Evolutionary conservation across 2,888 invertebrate genomes (phyloP).

Genomic region (Coleophora flavipennella): DNA sequence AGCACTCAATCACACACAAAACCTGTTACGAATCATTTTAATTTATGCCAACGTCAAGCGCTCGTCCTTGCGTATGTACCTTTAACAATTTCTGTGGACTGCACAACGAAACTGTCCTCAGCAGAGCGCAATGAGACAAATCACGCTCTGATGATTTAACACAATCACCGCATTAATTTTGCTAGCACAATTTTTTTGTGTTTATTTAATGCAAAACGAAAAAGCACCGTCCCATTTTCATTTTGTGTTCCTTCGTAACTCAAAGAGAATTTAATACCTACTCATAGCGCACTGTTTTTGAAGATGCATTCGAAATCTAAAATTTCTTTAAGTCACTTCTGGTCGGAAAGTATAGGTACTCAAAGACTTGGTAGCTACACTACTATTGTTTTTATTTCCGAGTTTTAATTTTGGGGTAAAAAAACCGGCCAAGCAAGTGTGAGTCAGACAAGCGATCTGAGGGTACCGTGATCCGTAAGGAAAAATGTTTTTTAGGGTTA

Average conservation of each 20-base stretch:
- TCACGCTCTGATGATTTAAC: conserved; percentile 33
- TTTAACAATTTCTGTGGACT: conserved; percentile 54
- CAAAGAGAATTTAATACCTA: no score
- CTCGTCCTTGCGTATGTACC: conserved; percentile 46
- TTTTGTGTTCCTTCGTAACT: conserved; percentile 45
- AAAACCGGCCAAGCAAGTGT: no score
- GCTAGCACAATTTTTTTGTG: conserved; percentile 51
- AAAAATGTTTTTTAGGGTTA: no score
- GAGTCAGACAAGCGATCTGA: no score
- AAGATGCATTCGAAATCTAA: conserved; percentile 31
- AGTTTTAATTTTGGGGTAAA: no score
- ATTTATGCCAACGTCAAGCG: conserved; percentile 52
- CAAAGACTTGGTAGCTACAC: no score
- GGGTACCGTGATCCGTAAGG: no score
- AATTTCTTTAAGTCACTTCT: no score
- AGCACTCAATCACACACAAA: conserved; percentile 14
- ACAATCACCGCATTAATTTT: conserved; percentile 56
- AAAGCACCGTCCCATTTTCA: conserved; percentile 39
- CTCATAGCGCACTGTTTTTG: conserved; percentile 34
- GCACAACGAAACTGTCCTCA: conserved; percentile 36
- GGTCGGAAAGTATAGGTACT: no score
- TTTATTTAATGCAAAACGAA: conserved; percentile 50
- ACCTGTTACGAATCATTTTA: conserved; percentile 34
- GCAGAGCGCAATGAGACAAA: conserved; percentile 36
- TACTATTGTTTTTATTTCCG: no score